Conservation (phyloP, 1,140 invertebrate species). For the Pseudomyrmex dendroicus region DNA sequence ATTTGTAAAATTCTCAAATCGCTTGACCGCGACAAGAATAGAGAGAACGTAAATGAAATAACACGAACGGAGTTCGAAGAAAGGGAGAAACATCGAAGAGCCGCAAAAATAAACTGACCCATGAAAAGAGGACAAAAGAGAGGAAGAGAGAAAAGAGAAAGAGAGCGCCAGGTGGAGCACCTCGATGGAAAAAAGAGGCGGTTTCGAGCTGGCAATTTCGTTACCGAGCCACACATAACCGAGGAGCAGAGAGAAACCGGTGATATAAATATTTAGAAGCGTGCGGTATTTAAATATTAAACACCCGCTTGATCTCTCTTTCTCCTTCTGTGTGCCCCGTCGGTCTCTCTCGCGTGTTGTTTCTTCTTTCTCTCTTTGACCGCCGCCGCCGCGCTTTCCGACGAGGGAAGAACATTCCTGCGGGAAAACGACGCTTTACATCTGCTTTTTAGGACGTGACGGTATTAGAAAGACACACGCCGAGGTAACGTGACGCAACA, state of each 20-base stretch:
- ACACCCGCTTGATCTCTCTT: conserved; percentile 43
- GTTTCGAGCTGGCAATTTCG: conserved; percentile 66
- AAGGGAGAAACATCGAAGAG: conserved; percentile 28
- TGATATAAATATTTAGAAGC: conserved; percentile 72
- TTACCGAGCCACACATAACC: conserved; percentile 64
- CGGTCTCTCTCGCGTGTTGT: neutral
- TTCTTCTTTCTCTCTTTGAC: conserved; percentile 16
- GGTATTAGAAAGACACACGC: conserved; percentile 13
- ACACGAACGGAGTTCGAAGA: neutral
- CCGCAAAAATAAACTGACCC: conserved; percentile 60
- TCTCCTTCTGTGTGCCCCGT: too few relatives aligned
- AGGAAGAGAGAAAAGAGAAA: neutral
- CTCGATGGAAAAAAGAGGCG: conserved; percentile 20
- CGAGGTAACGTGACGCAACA: too few relatives aligned
- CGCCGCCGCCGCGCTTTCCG: neutral
- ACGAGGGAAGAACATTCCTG: conserved; percentile 5
- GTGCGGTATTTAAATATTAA: conserved; percentile 71
- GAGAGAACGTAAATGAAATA: neutral
- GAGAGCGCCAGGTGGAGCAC: neutral
- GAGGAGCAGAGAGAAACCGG: neutral
- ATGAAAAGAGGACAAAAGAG: neutral
- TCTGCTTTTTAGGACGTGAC: neutral
- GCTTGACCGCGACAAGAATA: neutral
- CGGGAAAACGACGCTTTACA: conserved; percentile 5
- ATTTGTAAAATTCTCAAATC: neutral